A percentile compares a stretch with the other conserved stretches of the same genome.
Evolutionary conservation across 2,113 vertebrate species (phyloP).

Genomic region (Solenodon paradoxus): DNA sequence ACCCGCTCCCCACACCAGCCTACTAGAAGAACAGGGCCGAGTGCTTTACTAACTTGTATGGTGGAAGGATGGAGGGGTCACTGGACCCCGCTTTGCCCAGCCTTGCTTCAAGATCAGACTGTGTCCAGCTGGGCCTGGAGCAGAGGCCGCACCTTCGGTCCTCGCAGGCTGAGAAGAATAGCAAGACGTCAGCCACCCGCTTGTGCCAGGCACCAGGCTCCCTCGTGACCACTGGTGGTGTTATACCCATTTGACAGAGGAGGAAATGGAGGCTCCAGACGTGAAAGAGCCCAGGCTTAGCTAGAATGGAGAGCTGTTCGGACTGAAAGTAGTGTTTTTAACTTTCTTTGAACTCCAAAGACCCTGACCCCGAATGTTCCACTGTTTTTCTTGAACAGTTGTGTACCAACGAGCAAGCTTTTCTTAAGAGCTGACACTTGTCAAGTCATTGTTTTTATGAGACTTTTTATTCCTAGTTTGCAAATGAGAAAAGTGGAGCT

Average conservation of each 20-base stretch:
- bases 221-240: background rate
- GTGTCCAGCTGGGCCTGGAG: accelerated
- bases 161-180: background rate
- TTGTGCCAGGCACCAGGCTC: background rate
- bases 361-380: background rate
- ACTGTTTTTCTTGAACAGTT: background rate
- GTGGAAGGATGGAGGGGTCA: too few species aligned
- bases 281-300: background rate
- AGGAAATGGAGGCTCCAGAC: background rate
- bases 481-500: background rate
- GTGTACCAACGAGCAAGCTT: background rate
- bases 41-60: background rate
- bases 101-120: background rate
- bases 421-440: background rate
- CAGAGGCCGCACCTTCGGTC: background rate
- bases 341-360: background rate
- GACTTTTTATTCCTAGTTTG: background rate
- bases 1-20: accelerated
- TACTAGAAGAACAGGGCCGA: background rate
- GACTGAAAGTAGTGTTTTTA: background rate
- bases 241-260: background rate
- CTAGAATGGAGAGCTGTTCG: background rate
- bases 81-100: background rate
- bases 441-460: background rate
- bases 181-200: accelerated